phyloP scores from a whole-genome alignment of 1,140 invertebrate species.

The Heliconius hermathena region DNA sequence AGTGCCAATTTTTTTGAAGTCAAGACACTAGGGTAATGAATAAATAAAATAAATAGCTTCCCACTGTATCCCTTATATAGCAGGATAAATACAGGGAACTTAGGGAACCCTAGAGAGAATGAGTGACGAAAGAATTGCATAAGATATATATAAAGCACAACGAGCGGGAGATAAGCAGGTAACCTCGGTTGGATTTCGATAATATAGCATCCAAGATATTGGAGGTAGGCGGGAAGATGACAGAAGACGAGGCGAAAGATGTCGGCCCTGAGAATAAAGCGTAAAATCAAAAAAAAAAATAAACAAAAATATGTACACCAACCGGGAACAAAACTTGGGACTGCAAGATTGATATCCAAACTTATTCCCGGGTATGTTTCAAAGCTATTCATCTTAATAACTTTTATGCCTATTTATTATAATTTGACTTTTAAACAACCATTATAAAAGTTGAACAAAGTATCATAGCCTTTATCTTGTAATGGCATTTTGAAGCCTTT shows the following conservation, averaged over 20 bases:
- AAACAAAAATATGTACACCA: neutral
- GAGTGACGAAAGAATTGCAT: too few relatives aligned
- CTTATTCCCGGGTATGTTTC: neutral
- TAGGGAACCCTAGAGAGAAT: neutral
- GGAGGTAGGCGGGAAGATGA: too few relatives aligned
- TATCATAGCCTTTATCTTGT: neutral
- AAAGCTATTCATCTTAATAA: neutral
- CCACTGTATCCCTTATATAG: too few relatives aligned
- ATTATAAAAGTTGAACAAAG: neutral
- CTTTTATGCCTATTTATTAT: neutral
- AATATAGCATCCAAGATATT: too few relatives aligned
- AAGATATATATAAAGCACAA: too few relatives aligned
- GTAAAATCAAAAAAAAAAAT: neutral
- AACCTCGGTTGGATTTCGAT: too few relatives aligned
- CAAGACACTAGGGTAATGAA: neutral
- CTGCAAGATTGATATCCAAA: neutral
- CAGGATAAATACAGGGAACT: too few relatives aligned
- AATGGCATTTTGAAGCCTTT: slow-evolving; percentile 14
- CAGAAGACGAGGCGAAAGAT: too few relatives aligned
- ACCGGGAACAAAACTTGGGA: neutral
- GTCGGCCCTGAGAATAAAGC: neutral
- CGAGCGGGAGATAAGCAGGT: too few relatives aligned
- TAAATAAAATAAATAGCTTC: too few relatives aligned
- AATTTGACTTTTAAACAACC: neutral
- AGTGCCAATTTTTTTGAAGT: neutral